Evolutionary conservation across 1,140 invertebrate species (phyloP), one percentile per base, ranked within the genome.

Genomic region (Pachyrhynchus sulphureomaculatus): DNA sequence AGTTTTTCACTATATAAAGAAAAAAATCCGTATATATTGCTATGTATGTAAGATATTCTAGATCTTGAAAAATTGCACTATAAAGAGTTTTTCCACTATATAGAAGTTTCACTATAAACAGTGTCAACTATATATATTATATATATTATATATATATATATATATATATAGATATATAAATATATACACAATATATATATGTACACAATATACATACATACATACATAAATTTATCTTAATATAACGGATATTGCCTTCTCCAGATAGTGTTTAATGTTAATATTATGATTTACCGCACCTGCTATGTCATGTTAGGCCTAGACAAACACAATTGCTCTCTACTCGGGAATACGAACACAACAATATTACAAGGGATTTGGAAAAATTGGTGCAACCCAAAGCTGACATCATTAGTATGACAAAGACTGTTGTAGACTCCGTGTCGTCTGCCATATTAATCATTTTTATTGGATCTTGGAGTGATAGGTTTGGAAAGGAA

Each of bases 401-500:
- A 68, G 81, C 81, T 18, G 79, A 81, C 15, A 76, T 82, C 67
- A 77, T 89, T n/a, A 74, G 80, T 12, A 82, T 84, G 66, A 72
- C 78, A 0, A 81, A 81, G 58, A 80, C 80, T 10, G 71, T 86
- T 0, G 67, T 88, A 20, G 82, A 86, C 65, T 82, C 81, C 32
- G 73, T 88, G 56, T 76, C 83, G 23, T 84, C 85, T 1, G 82
- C 86, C 0, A 56, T 87, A 9, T 73, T 87, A 4, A 82, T 83
- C 18, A 72, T 88, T 1, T 87, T 88, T 66, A 70, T 89, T 20
- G 88, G 87, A 21, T 83, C 86, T 2, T 89, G 87, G 88, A 89
- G 86, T 58, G 87, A 89, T 70, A 81, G 78, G 34, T 81, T 87
- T 75, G 88, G 88, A 47, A 37, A 80, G 88, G 9, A 88, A 86